These are phyloP conservation scores for Ploceus nigricollis DNA, from an alignment of 2,113 vertebrate genomes.

Conservation along the genomic window DNA sequence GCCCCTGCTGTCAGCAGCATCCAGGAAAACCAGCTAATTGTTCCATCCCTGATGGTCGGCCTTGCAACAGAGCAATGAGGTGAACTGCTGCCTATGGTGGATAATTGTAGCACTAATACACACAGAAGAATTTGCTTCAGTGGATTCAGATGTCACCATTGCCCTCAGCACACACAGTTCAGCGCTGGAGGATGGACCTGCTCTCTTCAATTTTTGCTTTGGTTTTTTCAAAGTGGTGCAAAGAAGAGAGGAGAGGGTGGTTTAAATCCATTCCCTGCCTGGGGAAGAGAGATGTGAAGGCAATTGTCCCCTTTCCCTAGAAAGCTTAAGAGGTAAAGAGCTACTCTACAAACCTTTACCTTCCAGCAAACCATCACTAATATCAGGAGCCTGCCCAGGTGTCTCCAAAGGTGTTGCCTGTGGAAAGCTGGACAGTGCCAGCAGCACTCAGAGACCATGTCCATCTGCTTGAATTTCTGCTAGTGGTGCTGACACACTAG, in stretches of 20 bases:
- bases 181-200: fast-evolving
- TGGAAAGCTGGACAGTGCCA: neutral
- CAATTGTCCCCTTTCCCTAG: neutral
- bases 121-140: neutral
- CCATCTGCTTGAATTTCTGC: neutral
- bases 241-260: neutral
- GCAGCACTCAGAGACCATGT: neutral
- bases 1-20: neutral
- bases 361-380: neutral
- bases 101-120: neutral
- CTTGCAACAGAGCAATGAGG: neutral
- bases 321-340: neutral
- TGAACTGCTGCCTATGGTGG: neutral
- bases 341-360: neutral
- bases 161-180: neutral
- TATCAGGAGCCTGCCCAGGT: neutral
- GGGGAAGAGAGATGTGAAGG: neutral
- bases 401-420: neutral
- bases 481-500: neutral
- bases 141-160: neutral
- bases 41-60: neutral
- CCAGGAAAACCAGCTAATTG: neutral
- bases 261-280: neutral
- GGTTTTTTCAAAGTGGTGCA: neutral
- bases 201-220: neutral